A percentile compares a stretch with the other conserved stretches of the same genome.
These are phyloP conservation scores for Epinotia brunnichana DNA, from an alignment of 2,888 invertebrate genomes.

Conservation along the genomic window DNA sequence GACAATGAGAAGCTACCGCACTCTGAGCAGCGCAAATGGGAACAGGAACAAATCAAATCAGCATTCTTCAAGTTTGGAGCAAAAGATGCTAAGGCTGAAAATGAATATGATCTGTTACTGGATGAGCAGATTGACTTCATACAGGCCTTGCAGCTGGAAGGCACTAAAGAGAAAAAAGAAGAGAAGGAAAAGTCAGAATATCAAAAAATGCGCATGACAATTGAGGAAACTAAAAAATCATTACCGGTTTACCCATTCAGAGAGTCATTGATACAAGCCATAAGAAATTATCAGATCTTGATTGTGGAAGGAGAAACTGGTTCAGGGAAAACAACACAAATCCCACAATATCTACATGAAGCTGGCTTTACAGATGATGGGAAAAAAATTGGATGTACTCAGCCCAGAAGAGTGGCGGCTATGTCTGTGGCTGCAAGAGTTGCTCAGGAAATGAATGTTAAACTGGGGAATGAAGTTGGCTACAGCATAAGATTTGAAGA, in stretches of 20 bases:
- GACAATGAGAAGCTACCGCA: slow-evolving; percentile 92
- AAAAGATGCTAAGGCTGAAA: slow-evolving; percentile 88
- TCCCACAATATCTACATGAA: slow-evolving; percentile 98
- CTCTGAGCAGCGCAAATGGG: slow-evolving; percentile 97
- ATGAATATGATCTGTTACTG: slow-evolving; percentile 95
- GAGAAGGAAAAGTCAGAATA: slow-evolving; percentile 86
- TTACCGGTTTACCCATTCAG: slow-evolving; percentile 97
- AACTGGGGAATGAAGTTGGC: slow-evolving; percentile 96
- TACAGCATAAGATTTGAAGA: slow-evolving; percentile 99
- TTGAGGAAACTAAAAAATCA: slow-evolving; percentile 96
- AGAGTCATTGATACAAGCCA: slow-evolving; percentile 94
- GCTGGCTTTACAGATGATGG: slow-evolving; percentile 93
- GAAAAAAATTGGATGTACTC: slow-evolving; percentile 98
- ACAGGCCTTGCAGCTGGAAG: slow-evolving; percentile 92
- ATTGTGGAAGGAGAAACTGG: slow-evolving; percentile 99
- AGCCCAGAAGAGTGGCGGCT: slow-evolving; percentile 98
- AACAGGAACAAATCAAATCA: slow-evolving; percentile 97
- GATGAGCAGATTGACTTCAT: slow-evolving; percentile 99
- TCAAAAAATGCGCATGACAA: slow-evolving; percentile 88
- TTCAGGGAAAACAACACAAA: slow-evolving; percentile 99
- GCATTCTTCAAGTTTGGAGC: slow-evolving; percentile 97
- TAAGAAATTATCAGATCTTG: slow-evolving; percentile 93
- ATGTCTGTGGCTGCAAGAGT: slow-evolving; percentile 99
- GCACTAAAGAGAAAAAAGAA: slow-evolving; percentile 84
- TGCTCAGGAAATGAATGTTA: slow-evolving; percentile 98